These are phyloP conservation scores for Drosophila paramelanica DNA, from an alignment of 2,888 invertebrate species.

Conservation along the genomic window DNA sequence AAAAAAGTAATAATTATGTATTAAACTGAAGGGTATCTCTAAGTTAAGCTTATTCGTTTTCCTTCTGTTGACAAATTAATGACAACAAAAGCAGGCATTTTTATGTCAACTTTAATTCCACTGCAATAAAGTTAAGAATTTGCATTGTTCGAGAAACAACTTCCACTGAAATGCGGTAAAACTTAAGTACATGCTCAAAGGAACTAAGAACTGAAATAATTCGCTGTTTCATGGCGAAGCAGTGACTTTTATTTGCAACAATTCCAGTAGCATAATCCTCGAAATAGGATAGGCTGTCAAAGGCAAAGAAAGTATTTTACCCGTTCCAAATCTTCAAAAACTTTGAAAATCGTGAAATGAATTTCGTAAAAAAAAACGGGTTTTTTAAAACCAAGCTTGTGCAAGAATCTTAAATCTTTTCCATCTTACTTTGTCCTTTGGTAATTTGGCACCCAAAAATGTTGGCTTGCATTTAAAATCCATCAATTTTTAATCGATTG, in stretches of 20 bases:
- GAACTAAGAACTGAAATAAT: background rate
- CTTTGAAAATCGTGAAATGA: no score
- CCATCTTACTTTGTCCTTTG: background rate
- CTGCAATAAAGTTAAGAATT: slow-evolving; percentile 34
- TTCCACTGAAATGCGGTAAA: background rate
- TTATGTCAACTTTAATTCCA: slow-evolving; percentile 50
- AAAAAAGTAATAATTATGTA: no score
- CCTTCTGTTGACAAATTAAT: slow-evolving; percentile 64
- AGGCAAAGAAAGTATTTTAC: background rate
- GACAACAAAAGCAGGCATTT: slow-evolving; percentile 57
- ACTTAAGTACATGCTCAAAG: background rate
- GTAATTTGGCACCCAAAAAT: background rate
- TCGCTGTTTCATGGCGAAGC: background rate
- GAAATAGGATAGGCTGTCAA: background rate
- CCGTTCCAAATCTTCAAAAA: no score
- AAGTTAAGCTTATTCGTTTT: background rate
- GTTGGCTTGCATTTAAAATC: background rate
- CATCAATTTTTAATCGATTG: background rate
- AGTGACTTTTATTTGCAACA: background rate
- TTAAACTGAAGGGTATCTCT: background rate
- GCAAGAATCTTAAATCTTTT: background rate
- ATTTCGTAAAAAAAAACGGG: no score
- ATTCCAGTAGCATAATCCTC: no score
- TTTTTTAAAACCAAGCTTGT: no score
- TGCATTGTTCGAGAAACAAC: slow-evolving; percentile 16